phyloP scores from a whole-genome alignment of 2,797 vertebrate genomes.

The Poecilia gillii region DNA sequence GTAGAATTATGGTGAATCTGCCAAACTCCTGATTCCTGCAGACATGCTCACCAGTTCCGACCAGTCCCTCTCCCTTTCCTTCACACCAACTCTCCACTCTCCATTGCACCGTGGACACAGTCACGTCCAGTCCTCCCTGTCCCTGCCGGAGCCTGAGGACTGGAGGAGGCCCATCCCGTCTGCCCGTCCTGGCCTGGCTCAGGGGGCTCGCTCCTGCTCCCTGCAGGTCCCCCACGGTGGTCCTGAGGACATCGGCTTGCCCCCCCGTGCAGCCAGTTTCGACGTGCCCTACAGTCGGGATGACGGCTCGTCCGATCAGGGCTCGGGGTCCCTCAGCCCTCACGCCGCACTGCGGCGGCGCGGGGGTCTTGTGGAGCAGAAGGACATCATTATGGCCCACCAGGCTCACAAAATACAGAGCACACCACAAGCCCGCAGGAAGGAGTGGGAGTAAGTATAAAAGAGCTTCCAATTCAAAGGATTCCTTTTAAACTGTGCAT shows the following conservation, averaged over 20 bases:
- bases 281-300: conserved; percentile 77
- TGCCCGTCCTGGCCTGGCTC: conserved; percentile 74
- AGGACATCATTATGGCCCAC: conserved; percentile 88
- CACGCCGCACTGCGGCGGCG: conserved; percentile 77
- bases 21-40: conserved; percentile 69
- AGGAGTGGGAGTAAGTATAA: conserved; percentile 90
- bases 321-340: conserved; percentile 73
- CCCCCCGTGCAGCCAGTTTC: conserved; percentile 82
- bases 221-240: conserved; percentile 83
- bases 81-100: conserved; percentile 52
- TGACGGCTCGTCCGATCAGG: conserved; percentile 68
- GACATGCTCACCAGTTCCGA: conserved; percentile 83
- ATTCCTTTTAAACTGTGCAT: conserved; percentile 55
- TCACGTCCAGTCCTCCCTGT: conserved; percentile 80
- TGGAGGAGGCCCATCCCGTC: conserved; percentile 73
- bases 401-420: conserved; percentile 89
- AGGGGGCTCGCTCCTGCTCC: conserved; percentile 82
- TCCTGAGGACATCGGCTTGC: conserved; percentile 77
- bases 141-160: conserved; percentile 86
- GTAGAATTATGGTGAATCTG: conserved; percentile 84
- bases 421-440: conserved; percentile 87
- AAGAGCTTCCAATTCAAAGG: conserved; percentile 50
- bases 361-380: conserved; percentile 86
- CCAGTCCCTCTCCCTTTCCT: conserved; percentile 72
- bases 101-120: conserved; percentile 26